Percentiles rank a stretch among this genome's conserved stretches.
Conservation (phyloP, 1,140 invertebrate species). For the Marisa cornuarietis region DNA sequence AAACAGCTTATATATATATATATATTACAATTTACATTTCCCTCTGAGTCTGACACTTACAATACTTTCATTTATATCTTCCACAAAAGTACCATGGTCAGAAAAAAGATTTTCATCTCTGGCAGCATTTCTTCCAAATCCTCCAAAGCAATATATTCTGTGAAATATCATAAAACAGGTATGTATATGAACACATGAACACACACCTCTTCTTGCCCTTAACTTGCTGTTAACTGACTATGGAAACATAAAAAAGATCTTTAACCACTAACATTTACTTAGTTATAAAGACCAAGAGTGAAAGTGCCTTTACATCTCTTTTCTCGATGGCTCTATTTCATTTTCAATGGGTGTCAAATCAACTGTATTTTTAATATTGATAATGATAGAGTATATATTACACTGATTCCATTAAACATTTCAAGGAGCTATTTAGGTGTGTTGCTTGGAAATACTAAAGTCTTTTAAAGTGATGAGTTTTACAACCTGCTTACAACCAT, state of each 20-base stretch:
- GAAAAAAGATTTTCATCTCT: background rate
- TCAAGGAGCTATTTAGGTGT: background rate
- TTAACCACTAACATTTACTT: too few relatives aligned
- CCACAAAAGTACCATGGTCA: background rate
- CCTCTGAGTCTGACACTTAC: background rate
- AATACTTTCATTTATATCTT: background rate
- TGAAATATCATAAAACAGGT: conserved; percentile 27
- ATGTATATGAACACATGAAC: background rate
- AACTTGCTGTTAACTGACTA: too few relatives aligned
- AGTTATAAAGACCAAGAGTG: too few relatives aligned
- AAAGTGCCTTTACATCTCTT: too few relatives aligned
- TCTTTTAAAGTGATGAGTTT: too few relatives aligned
- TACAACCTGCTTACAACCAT: too few relatives aligned
- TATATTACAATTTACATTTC: too few relatives aligned
- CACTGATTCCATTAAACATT: background rate
- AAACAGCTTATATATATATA: too few relatives aligned
- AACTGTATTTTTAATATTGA: background rate
- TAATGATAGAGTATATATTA: background rate
- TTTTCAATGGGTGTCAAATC: too few relatives aligned
- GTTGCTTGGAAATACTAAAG: background rate
- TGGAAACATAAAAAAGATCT: too few relatives aligned
- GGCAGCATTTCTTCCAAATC: conserved; percentile 54
- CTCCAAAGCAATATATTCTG: conserved; percentile 68
- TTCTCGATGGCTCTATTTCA: background rate
- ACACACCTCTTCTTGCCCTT: background rate